phyloP scores from a whole-genome alignment of 2,888 invertebrate species.

The Heliconius sara region DNA sequence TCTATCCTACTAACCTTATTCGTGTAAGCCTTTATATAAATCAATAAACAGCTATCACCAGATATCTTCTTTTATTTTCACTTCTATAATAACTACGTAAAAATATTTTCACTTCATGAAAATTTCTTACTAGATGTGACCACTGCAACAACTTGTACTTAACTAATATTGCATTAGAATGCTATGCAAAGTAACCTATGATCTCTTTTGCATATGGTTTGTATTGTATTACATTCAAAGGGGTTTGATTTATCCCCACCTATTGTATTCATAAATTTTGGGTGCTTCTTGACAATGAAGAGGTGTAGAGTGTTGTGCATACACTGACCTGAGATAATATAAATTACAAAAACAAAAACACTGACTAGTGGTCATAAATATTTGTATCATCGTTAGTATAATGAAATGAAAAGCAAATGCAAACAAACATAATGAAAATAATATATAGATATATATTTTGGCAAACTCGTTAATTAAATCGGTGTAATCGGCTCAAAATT shows the following conservation, averaged over 20 bases:
- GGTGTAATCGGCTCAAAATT: too few species aligned
- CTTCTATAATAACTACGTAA: slow-evolving; percentile 6
- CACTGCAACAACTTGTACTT: slow-evolving; percentile 60
- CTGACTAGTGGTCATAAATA: too few species aligned
- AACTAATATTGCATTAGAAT: slow-evolving; percentile 65
- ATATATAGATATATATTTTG: too few species aligned
- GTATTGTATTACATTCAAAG: slow-evolving; percentile 58
- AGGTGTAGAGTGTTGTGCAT: slow-evolving; percentile 39
- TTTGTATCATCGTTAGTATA: too few species aligned
- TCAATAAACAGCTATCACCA: slow-evolving; percentile 58
- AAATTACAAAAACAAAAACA: neutral
- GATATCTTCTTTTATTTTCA: slow-evolving; percentile 53
- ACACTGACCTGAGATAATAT: slow-evolving; percentile 30
- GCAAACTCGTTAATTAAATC: too few species aligned
- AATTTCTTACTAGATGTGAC: slow-evolving; percentile 54
- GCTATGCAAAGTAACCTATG: slow-evolving; percentile 56
- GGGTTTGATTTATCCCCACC: slow-evolving; percentile 68
- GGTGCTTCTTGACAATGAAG: slow-evolving; percentile 34
- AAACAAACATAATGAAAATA: too few species aligned
- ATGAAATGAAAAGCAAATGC: too few species aligned
- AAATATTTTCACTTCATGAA: neutral
- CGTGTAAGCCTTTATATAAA: slow-evolving; percentile 42
- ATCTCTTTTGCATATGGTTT: slow-evolving; percentile 68
- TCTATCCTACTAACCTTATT: slow-evolving; percentile 39
- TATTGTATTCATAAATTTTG: slow-evolving; percentile 48